phyloP scores from a whole-genome alignment of 2,797 vertebrate species.

The Macropodus opercularis region DNA sequence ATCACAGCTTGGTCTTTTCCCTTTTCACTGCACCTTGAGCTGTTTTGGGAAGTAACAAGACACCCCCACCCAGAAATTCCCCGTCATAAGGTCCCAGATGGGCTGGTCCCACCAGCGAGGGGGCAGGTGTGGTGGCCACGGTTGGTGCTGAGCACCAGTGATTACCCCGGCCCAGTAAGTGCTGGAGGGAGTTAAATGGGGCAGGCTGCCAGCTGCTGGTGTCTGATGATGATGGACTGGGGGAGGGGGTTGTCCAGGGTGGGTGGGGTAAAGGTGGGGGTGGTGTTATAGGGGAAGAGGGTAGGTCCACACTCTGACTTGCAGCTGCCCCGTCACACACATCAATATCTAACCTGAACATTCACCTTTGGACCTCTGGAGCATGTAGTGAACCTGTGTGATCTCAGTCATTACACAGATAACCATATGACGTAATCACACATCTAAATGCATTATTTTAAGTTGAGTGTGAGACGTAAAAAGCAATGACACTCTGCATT shows the following conservation, averaged over 20 bases:
- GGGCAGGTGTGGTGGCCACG: constrained; percentile 85
- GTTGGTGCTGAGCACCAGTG: constrained; percentile 88
- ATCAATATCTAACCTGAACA: constrained; percentile 35
- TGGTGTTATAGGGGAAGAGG: constrained; percentile 9
- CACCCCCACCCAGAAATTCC: constrained; percentile 72
- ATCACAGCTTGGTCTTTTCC: constrained; percentile 34
- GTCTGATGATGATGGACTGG: constrained; percentile 63
- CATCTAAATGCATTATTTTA: background rate
- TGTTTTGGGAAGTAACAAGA: constrained; percentile 82
- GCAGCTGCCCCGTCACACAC: constrained; percentile 63
- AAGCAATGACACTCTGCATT: background rate
- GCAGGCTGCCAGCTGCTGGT: constrained; percentile 88
- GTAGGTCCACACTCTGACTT: constrained; percentile 49
- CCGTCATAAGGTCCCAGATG: constrained; percentile 89
- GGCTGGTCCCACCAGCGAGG: constrained; percentile 87
- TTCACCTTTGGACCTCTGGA: background rate
- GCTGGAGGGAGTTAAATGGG: constrained; percentile 83
- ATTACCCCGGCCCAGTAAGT: constrained; percentile 88
- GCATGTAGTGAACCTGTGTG: background rate
- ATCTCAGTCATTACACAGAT: background rate
- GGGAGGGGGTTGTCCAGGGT: constrained; percentile 32
- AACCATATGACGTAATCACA: background rate
- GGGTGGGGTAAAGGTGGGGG: constrained; percentile 22
- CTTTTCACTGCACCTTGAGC: constrained; percentile 74
- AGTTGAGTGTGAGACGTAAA: constrained; percentile 3